Percentiles rank a stretch among this genome's conserved stretches.
Evolutionary conservation across 2,797 vertebrate species (phyloP).

Genomic region (Anguilla pacifica): DNA sequence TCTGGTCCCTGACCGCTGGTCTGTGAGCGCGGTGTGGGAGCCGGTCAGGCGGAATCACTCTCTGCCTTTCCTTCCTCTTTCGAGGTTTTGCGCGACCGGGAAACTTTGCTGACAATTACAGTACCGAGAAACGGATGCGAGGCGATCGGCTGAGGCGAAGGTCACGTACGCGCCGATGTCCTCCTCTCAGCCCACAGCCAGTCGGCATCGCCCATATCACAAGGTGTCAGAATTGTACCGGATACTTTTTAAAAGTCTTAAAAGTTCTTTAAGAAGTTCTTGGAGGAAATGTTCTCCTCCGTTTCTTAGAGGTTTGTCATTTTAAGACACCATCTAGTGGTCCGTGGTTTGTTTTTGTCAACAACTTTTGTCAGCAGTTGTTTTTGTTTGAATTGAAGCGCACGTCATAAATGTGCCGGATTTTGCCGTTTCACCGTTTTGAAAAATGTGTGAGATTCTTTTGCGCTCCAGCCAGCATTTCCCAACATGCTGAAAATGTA

Average conservation of each 20-base stretch:
- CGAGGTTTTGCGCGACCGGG: constrained; percentile 2
- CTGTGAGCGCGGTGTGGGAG: constrained; percentile 33
- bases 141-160: neutral
- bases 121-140: neutral
- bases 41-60: constrained; percentile 39
- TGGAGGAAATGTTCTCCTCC: neutral
- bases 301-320: neutral
- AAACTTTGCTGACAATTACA: neutral
- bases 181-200: neutral
- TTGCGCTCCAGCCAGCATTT: neutral
- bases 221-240: neutral
- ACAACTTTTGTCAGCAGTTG: neutral
- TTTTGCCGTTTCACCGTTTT: constrained; percentile 1
- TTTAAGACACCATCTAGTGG: neutral
- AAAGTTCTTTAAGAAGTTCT: neutral
- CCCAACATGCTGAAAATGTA: neutral
- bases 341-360: neutral
- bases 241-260: neutral
- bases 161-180: neutral
- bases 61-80: constrained; percentile 45
- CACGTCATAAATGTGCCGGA: neutral
- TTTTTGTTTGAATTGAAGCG: neutral
- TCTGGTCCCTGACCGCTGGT: constrained; percentile 34
- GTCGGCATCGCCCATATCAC: neutral
- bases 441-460: neutral